Percentiles rank a stretch among this genome's conserved stretches.
These are phyloP conservation scores for Leptoteleia sp. DNA, from an alignment of 1,140 invertebrate species.

Conservation along the genomic window DNA sequence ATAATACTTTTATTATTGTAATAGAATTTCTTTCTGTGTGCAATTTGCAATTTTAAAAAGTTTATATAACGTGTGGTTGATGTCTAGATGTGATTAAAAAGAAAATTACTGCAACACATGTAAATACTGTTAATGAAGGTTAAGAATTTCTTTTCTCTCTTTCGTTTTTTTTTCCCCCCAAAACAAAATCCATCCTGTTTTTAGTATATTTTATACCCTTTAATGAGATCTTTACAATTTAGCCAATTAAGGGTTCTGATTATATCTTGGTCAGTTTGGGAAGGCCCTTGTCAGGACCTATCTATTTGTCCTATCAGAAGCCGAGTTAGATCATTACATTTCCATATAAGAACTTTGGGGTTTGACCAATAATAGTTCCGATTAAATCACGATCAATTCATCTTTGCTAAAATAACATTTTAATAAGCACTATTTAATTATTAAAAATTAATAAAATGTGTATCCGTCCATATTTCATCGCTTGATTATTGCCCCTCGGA, in stretches of 20 bases:
- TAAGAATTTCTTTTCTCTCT: slow-evolving; percentile 1
- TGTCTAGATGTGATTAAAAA: too few species aligned
- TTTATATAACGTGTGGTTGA: too few species aligned
- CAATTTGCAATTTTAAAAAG: too few species aligned
- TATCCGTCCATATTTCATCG: slow-evolving; percentile 24
- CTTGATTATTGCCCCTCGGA: slow-evolving; percentile 19
- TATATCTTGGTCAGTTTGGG: slow-evolving; percentile 50
- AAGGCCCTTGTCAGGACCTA: slow-evolving; percentile 60
- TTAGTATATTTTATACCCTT: slow-evolving; percentile 31
- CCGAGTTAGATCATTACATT: slow-evolving; percentile 61
- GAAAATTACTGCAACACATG: too few species aligned
- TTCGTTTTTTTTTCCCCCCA: background rate
- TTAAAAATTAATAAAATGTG: slow-evolving; percentile 43
- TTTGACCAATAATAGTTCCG: slow-evolving; percentile 32
- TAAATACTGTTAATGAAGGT: too few species aligned
- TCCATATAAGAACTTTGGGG: slow-evolving; percentile 52
- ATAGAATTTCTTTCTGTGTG: too few species aligned
- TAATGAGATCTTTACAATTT: slow-evolving; percentile 62
- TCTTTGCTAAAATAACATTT: slow-evolving; percentile 28
- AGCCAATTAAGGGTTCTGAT: slow-evolving; percentile 59
- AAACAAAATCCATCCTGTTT: slow-evolving; percentile 15
- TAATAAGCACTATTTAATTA: slow-evolving; percentile 36
- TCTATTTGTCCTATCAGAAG: slow-evolving; percentile 61
- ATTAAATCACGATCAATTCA: slow-evolving; percentile 39
- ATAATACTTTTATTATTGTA: too few species aligned